Percentiles rank a stretch among this genome's conserved stretches.
Conservation (phyloP, 2,797 vertebrate genomes). For the Pteronotus mesoamericanus region DNA sequence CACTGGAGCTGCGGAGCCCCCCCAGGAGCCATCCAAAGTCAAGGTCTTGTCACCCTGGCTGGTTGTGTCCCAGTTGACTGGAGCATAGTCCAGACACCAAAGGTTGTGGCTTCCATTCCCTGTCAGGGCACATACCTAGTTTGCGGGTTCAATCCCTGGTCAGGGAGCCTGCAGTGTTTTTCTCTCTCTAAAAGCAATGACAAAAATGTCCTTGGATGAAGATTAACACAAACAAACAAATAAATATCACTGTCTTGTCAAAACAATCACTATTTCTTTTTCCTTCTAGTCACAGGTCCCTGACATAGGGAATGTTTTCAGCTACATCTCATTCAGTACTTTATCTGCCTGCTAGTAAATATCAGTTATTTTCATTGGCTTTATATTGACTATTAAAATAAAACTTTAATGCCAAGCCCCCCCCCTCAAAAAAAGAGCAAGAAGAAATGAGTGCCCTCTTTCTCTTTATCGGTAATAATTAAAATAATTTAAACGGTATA, state of each 20-base stretch:
- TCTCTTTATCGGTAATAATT: neutral
- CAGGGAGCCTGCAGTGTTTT: neutral
- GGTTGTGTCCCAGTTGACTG: neutral
- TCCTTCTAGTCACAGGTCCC: conserved; percentile 8
- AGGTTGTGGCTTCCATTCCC: neutral
- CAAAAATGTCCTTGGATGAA: neutral
- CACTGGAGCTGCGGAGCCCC: neutral
- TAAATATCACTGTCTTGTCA: conserved; percentile 2
- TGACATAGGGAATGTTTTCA: neutral
- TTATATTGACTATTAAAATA: conserved; percentile 34
- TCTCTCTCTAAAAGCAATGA: neutral
- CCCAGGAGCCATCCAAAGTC: neutral
- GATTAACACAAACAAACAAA: neutral
- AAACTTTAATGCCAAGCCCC: neutral
- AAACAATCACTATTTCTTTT: neutral
- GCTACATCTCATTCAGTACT: neutral
- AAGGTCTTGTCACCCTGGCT: neutral
- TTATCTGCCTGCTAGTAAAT: neutral
- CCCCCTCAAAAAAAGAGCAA: neutral
- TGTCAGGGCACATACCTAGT: neutral
- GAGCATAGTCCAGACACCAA: neutral
- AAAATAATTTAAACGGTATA: neutral
- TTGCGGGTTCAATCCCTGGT: neutral
- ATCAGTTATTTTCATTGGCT: neutral
- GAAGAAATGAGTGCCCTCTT: neutral